phyloP scores from a whole-genome alignment of 2,113 vertebrate species.

The Synodontis membranacea region DNA sequence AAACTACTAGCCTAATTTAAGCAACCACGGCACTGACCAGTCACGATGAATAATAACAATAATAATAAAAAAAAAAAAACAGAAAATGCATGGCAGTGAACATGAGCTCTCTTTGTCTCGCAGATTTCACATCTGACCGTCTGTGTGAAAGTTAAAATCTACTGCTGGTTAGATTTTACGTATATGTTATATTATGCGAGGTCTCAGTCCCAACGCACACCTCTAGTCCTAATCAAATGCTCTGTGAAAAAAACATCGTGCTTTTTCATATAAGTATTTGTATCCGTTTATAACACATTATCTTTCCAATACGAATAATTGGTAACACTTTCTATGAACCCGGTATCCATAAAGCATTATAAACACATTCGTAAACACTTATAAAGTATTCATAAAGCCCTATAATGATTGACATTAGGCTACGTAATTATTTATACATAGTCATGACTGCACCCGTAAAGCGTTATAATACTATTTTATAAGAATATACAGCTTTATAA shows the following conservation, averaged over 20 bases:
- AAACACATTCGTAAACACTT: too few relatives aligned
- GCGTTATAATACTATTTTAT: too few relatives aligned
- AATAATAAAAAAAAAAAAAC: not conserved
- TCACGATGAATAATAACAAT: too few relatives aligned
- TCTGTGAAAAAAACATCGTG: not conserved
- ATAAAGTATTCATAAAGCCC: too few relatives aligned
- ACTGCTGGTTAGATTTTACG: not conserved
- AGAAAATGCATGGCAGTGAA: not conserved
- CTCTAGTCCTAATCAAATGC: not conserved
- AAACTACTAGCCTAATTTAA: not conserved
- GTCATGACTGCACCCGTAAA: too few relatives aligned
- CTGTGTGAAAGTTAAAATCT: not conserved
- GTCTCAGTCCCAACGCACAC: not conserved
- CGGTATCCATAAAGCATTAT: too few relatives aligned
- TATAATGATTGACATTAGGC: too few relatives aligned
- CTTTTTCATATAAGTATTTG: not conserved
- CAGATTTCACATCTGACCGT: not conserved
- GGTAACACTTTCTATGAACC: too few relatives aligned
- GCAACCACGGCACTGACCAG: not conserved
- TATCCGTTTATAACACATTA: not conserved
- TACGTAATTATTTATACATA: too few relatives aligned
- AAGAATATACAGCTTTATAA: too few relatives aligned
- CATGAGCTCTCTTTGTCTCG: not conserved
- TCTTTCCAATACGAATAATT: not conserved
- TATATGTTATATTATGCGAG: too few relatives aligned